Evolutionary conservation across 2,797 vertebrate genomes (phyloP).

Genomic region (Aphelocoma californica): DNA sequence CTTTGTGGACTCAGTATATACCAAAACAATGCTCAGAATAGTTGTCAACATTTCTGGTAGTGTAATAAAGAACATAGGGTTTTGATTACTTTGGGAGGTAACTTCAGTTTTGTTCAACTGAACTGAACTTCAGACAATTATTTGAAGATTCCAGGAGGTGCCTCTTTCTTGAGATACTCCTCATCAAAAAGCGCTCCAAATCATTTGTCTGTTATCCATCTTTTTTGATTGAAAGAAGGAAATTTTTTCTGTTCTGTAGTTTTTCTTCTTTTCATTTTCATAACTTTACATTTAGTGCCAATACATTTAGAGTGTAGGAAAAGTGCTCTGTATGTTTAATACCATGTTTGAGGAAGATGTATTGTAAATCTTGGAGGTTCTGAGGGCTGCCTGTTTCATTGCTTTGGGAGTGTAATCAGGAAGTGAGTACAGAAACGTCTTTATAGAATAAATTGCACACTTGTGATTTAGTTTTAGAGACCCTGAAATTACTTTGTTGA

Average conservation of each 20-base stretch:
- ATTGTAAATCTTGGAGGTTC: neutral
- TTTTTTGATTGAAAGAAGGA: neutral
- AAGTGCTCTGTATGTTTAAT: neutral
- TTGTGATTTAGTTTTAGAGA: neutral
- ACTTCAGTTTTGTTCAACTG: neutral
- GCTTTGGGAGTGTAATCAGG: neutral
- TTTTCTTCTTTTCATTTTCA: neutral
- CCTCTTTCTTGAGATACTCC: neutral
- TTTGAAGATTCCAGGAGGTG: neutral
- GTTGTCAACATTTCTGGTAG: neutral
- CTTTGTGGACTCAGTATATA: neutral
- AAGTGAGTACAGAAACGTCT: neutral
- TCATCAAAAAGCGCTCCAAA: neutral
- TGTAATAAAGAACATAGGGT: neutral
- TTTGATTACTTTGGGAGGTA: neutral
- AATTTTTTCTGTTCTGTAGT: neutral
- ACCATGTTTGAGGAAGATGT: neutral
- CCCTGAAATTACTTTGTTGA: neutral
- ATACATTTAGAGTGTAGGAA: neutral
- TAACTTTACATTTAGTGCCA: neutral
- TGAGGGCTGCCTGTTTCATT: neutral
- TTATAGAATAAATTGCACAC: neutral
- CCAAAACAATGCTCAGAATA: neutral
- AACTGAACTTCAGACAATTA: neutral
- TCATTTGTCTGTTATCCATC: neutral